Evolutionary conservation across 2,888 invertebrate species (phyloP).

Genomic region (Eupithecia dodoneata): DNA sequence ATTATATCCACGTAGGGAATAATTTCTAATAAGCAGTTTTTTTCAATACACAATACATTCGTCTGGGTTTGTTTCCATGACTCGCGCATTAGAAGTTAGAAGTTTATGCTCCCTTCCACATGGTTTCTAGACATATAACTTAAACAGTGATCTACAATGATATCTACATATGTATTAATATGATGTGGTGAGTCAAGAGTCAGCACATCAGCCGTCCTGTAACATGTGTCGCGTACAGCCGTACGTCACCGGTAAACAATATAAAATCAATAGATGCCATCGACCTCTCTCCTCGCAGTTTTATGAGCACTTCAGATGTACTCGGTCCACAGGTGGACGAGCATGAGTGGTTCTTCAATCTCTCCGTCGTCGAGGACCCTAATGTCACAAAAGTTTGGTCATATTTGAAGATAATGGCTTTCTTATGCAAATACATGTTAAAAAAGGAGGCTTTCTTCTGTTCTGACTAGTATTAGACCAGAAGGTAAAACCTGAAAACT

Average conservation of each 20-base stretch:
- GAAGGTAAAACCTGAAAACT: not conserved
- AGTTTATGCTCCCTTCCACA: not conserved
- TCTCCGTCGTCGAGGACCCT: not conserved
- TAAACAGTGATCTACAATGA: not conserved
- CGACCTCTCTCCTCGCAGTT: constrained; percentile 14
- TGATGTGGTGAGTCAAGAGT: not conserved
- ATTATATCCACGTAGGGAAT: not conserved
- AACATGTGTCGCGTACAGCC: not conserved
- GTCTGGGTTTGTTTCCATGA: not conserved
- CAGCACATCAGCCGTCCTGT: not conserved
- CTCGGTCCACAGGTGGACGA: constrained; percentile 5
- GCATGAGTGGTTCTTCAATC: not conserved
- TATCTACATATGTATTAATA: too few species aligned
- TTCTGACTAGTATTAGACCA: too few species aligned
- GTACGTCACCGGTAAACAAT: constrained; percentile 2
- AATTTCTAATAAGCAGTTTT: too few species aligned
- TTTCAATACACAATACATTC: not conserved
- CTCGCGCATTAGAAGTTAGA: not conserved
- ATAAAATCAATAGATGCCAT: constrained; percentile 10
- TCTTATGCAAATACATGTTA: not conserved
- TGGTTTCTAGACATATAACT: not conserved
- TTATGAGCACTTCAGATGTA: constrained; percentile 50
- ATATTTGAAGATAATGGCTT: not conserved
- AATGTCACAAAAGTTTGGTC: not conserved
- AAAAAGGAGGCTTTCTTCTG: not conserved